These are phyloP conservation scores for Scelioninae gen. 1 DNA, from an alignment of 2,888 invertebrate genomes.

Conservation along the genomic window DNA sequence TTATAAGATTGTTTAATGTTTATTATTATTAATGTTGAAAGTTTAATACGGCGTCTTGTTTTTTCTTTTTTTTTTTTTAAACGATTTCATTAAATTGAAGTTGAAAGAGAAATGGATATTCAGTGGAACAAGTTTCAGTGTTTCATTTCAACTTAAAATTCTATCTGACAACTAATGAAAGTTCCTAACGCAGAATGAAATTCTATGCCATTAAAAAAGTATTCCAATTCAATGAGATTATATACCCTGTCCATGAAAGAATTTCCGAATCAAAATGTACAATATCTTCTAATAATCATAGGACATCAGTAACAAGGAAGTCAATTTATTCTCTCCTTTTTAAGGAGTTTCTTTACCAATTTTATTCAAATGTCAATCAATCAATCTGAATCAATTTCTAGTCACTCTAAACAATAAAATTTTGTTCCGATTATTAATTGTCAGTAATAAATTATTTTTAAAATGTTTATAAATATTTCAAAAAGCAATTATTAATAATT, in stretches of 20 bases:
- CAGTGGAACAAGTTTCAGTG: conserved; percentile 4
- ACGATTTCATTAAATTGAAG: conserved; percentile 1
- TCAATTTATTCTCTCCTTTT: too few relatives aligned
- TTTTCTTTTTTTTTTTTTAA: not conserved
- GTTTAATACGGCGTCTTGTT: not conserved
- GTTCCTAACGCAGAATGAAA: conserved; percentile 25
- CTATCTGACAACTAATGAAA: conserved; percentile 21
- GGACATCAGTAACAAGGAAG: too few relatives aligned
- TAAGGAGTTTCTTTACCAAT: too few relatives aligned
- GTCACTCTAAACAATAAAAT: too few relatives aligned
- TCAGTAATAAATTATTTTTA: too few relatives aligned
- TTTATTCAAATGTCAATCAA: too few relatives aligned
- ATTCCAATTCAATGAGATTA: conserved; percentile 18
- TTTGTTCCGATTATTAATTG: too few relatives aligned
- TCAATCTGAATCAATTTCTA: too few relatives aligned
- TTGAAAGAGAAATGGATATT: conserved; percentile 16
- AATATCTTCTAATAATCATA: not conserved
- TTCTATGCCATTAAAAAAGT: conserved; percentile 13
- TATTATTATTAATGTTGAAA: not conserved
- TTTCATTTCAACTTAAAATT: conserved; percentile 2
- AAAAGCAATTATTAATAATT: too few relatives aligned
- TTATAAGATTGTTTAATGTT: too few relatives aligned
- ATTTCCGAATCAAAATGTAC: too few relatives aligned
- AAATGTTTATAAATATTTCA: too few relatives aligned
- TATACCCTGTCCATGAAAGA: conserved; percentile 6